Evolutionary conservation across 1,140 invertebrate species (phyloP).

Genomic region (Heliconius himera): DNA sequence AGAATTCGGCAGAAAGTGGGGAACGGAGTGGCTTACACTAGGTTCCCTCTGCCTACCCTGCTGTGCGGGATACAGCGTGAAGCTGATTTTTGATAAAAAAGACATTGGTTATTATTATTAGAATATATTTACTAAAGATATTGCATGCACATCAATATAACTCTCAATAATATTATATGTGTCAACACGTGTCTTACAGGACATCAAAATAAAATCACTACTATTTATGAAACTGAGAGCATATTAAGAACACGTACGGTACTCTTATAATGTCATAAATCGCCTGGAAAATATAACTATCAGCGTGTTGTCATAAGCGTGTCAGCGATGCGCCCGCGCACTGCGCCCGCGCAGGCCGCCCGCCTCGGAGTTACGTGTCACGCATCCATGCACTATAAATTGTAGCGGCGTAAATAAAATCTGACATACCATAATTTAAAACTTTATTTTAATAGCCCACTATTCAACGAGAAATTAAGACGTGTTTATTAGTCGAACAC

Average conservation of each 20-base stretch:
- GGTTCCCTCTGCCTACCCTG: too few relatives aligned
- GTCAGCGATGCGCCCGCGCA: conserved; percentile 57
- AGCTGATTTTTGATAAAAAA: too few relatives aligned
- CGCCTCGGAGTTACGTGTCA: conserved; percentile 48
- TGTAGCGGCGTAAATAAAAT: conserved; percentile 76
- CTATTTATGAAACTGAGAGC: conserved; percentile 78
- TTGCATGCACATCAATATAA: conserved; percentile 33
- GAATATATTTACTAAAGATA: conserved; percentile 61
- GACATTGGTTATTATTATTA: conserved; percentile 26
- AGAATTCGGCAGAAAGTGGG: too few relatives aligned
- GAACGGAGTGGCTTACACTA: too few relatives aligned
- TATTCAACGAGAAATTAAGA: conserved; percentile 78
- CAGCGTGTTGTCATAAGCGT: conserved; percentile 74
- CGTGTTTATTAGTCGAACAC: conserved; percentile 75
- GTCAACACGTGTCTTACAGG: conserved; percentile 75
- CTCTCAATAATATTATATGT: conserved; percentile 65
- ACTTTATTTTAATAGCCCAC: conserved; percentile 79
- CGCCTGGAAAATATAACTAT: conserved; percentile 80
- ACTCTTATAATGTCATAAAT: conserved; percentile 80
- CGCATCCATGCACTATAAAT: conserved; percentile 73
- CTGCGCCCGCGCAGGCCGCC: conserved; percentile 40
- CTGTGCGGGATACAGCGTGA: too few relatives aligned
- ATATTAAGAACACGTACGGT: conserved; percentile 69
- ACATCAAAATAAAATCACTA: conserved; percentile 80
- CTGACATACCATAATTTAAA: conserved; percentile 77